These are phyloP conservation scores for Cebus imitator DNA, from an alignment of 2,113 vertebrate genomes.

Conservation along the genomic window DNA sequence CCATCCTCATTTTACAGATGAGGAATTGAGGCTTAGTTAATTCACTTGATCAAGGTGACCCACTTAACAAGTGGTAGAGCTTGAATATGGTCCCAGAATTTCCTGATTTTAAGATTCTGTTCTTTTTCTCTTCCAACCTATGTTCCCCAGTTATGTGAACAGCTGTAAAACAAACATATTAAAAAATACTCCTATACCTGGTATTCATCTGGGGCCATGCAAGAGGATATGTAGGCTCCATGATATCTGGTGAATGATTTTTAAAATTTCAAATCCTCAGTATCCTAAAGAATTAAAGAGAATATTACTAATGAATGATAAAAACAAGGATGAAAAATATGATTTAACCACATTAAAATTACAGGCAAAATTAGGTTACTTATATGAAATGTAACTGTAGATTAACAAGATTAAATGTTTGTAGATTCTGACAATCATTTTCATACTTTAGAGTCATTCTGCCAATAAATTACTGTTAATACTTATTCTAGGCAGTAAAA, in stretches of 20 bases:
- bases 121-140: conserved; percentile 22
- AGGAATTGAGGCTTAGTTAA: conserved; percentile 8
- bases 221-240: conserved; percentile 58
- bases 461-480: conserved; percentile 21
- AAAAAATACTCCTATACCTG: conserved; percentile 75
- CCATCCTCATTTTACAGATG: neutral
- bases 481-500: conserved; percentile 43
- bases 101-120: neutral
- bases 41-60: neutral
- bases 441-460: conserved; percentile 12
- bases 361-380: conserved; percentile 37
- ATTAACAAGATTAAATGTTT: conserved; percentile 29
- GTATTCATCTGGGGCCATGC: conserved; percentile 56
- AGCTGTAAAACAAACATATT: neutral
- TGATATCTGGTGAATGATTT: conserved; percentile 43
- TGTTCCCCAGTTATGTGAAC: neutral
- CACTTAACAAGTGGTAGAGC: conserved; percentile 11
- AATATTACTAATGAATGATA: conserved; percentile 18
- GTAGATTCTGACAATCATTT: conserved; percentile 32
- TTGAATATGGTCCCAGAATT: neutral
- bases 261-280: conserved; percentile 48
- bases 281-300: conserved; percentile 58
- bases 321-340: conserved; percentile 25
- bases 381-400: neutral
- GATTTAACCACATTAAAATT: conserved; percentile 54